These are phyloP conservation scores for Danaus chrysippus DNA, from an alignment of 2,888 invertebrate species.

Conservation along the genomic window DNA sequence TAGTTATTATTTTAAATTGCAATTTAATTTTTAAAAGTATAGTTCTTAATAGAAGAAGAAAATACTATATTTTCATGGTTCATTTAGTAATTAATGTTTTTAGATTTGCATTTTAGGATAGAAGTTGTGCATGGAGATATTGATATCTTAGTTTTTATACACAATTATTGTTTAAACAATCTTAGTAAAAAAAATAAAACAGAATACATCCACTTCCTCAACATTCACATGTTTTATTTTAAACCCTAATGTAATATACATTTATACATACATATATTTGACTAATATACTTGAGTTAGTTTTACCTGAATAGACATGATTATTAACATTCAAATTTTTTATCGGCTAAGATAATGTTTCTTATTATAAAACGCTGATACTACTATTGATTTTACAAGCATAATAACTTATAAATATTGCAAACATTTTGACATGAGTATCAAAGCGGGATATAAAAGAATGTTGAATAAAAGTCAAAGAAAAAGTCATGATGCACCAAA, in stretches of 20 bases:
- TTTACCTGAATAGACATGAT: too few species aligned
- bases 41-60: slow-evolving; percentile 26
- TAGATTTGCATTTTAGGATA: slow-evolving; percentile 57
- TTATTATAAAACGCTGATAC: too few species aligned
- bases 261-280: too few species aligned
- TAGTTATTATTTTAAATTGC: slow-evolving; percentile 30
- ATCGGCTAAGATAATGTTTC: too few species aligned
- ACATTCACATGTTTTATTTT: slow-evolving; percentile 32
- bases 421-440: too few species aligned
- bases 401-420: too few species aligned
- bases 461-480: too few species aligned
- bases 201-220: slow-evolving; percentile 65
- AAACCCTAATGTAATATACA: slow-evolving; percentile 1
- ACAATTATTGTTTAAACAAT: slow-evolving; percentile 62
- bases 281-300: too few species aligned
- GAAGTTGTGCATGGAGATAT: slow-evolving; percentile 50
- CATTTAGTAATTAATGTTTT: slow-evolving; percentile 55
- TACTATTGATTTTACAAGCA: too few species aligned
- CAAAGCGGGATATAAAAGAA: too few species aligned
- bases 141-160: slow-evolving; percentile 62
- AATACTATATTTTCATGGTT: slow-evolving; percentile 41
- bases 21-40: slow-evolving; percentile 25
- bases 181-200: slow-evolving; percentile 59
- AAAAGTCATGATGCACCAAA: too few species aligned
- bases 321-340: too few species aligned